These are phyloP conservation scores for Olivierus martensii DNA, from an alignment of 1,140 invertebrate genomes.

Conservation along the genomic window DNA sequence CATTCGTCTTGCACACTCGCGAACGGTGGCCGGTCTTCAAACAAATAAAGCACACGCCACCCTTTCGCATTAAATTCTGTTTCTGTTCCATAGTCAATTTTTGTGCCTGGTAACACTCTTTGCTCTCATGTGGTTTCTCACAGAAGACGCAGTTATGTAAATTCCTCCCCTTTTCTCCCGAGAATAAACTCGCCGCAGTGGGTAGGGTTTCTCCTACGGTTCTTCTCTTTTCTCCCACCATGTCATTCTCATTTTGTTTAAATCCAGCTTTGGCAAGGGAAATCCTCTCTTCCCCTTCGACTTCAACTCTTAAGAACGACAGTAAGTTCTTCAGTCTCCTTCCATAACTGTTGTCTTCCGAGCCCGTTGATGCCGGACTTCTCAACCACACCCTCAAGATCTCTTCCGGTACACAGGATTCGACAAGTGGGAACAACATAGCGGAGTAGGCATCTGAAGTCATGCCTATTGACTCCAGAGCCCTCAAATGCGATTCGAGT, in stretches of 20 bases:
- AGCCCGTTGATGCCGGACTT: not conserved
- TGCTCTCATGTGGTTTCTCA: not conserved
- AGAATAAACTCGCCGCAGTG: constrained; percentile 4
- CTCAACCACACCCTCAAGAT: constrained; percentile 22
- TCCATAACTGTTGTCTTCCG: not conserved
- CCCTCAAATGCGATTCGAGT: constrained; percentile 22
- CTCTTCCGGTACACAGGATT: constrained; percentile 26
- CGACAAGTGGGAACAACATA: constrained; percentile 24
- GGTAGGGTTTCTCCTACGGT: not conserved
- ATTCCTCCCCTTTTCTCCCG: not conserved
- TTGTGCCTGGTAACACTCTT: not conserved
- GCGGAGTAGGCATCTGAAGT: constrained; percentile 23
- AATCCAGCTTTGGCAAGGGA: constrained; percentile 19
- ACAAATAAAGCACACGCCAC: not conserved
- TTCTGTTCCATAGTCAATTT: not conserved
- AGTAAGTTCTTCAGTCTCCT: constrained; percentile 17
- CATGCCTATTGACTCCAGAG: constrained; percentile 23
- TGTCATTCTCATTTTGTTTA: not conserved
- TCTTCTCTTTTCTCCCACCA: not conserved
- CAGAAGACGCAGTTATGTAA: not conserved
- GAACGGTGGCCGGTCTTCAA: not conserved
- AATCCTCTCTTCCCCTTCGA: constrained; percentile 22
- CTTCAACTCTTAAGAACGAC: constrained; percentile 20
- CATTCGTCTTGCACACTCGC: not conserved
- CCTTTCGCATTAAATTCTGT: not conserved